phyloP scores from a whole-genome alignment of 2,113 vertebrate species.

The Rhinolophus sinicus region DNA sequence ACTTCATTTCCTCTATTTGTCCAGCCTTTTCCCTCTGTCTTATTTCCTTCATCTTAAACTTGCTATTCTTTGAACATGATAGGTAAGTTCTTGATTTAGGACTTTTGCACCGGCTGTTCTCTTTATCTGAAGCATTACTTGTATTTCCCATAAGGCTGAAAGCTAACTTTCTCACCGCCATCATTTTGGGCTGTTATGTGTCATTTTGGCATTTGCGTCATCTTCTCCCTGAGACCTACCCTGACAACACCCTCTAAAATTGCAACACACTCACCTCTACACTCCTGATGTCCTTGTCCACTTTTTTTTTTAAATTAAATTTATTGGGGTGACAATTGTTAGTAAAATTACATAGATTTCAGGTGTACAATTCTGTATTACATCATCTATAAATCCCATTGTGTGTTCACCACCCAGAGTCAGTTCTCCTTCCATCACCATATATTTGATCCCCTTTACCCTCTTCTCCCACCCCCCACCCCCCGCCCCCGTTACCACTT shows the following conservation, averaged over 20 bases:
- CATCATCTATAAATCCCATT: too few species aligned
- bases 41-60: neutral
- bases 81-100: neutral
- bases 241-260: neutral
- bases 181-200: neutral
- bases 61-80: neutral
- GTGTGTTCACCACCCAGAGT: too few species aligned
- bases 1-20: neutral
- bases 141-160: constrained; percentile 14
- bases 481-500: too few species aligned
- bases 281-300: neutral
- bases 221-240: neutral
- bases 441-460: too few species aligned
- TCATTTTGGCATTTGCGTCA: neutral
- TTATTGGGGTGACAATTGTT: too few species aligned
- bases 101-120: neutral
- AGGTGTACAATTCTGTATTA: too few species aligned
- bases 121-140: neutral
- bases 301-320: too few species aligned
- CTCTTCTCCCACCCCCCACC: too few species aligned
- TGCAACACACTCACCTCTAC: neutral
- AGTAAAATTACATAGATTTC: too few species aligned
- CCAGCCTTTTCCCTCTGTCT: neutral
- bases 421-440: too few species aligned
- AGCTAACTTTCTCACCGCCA: neutral